Percentiles rank a stretch among this genome's conserved stretches.
phyloP scores from a whole-genome alignment of 2,797 vertebrate species.

The Hyperoplus immaculatus region DNA sequence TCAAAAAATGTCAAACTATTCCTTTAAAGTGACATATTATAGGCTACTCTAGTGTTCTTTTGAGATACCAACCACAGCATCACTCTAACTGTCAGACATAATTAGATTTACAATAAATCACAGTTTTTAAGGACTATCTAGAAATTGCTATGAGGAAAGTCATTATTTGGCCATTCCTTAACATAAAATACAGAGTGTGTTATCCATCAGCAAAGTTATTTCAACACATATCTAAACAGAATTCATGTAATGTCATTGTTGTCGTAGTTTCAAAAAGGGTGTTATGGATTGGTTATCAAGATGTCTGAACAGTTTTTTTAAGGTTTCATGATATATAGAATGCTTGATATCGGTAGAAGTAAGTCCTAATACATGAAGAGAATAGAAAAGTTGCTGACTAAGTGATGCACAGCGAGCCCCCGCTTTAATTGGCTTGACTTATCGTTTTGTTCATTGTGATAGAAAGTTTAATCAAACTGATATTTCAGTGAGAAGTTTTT shows the following conservation, averaged over 20 bases:
- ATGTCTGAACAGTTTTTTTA: constrained; percentile 4
- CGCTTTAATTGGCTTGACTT: not conserved
- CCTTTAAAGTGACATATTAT: constrained; percentile 11
- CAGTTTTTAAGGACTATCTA: not conserved
- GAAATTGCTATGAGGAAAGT: not conserved
- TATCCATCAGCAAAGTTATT: not conserved
- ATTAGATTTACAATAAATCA: constrained; percentile 19
- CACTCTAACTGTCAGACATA: constrained; percentile 13
- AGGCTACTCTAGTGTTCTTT: not conserved
- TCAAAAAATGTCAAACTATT: not conserved
- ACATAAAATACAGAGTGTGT: not conserved
- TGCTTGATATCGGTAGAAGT: not conserved
- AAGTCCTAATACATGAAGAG: not conserved
- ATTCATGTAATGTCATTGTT: not conserved
- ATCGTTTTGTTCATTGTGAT: not conserved
- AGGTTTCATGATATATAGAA: not conserved
- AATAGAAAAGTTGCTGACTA: not conserved
- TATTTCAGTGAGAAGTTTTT: not conserved
- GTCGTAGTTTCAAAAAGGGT: not conserved
- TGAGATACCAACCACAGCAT: constrained; percentile 1
- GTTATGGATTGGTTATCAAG: constrained; percentile 2
- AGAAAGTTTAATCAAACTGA: constrained; percentile 2
- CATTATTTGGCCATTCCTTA: not conserved
- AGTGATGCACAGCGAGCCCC: constrained; percentile 1
- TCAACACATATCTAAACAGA: constrained; percentile 6